These are phyloP conservation scores for Lycodopsis pacificus DNA, from an alignment of 2,797 vertebrate species.

Conservation along the genomic window DNA sequence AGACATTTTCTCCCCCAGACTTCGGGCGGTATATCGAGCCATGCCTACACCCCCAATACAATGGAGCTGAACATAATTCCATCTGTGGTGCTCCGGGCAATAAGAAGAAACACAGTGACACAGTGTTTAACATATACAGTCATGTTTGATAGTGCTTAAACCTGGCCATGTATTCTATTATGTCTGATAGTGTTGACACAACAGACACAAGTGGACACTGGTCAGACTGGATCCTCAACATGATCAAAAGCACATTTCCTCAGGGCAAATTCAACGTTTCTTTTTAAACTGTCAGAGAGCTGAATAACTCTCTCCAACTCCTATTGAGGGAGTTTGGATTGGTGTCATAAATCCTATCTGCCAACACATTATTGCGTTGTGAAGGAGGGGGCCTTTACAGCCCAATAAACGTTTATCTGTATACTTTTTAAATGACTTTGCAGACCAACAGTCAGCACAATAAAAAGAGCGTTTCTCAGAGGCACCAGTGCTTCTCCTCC, in stretches of 20 bases:
- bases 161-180: background rate
- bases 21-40: background rate
- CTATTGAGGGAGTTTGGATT: constrained; percentile 19
- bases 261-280: background rate
- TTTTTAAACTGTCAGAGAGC: background rate
- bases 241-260: constrained; percentile 1
- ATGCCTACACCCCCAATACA: background rate
- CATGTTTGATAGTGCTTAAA: background rate
- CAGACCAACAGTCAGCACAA: constrained; percentile 61
- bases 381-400: constrained; percentile 36
- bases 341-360: constrained; percentile 24
- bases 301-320: background rate
- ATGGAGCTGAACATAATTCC: background rate
- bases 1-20: background rate
- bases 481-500: background rate
- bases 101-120: background rate
- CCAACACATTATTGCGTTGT: constrained; percentile 1
- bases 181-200: constrained; percentile 36
- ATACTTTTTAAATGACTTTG: constrained; percentile 58
- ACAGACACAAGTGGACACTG: constrained; percentile 4
- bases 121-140: background rate
- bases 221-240: constrained; percentile 33
- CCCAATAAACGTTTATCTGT: constrained; percentile 66
- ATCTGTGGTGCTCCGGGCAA: background rate
- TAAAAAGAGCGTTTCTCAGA: constrained; percentile 37